Evolutionary conservation across 1,140 invertebrate genomes (phyloP), one percentile per base, ranked within the genome.

Genomic region (Myzus persicae): DNA sequence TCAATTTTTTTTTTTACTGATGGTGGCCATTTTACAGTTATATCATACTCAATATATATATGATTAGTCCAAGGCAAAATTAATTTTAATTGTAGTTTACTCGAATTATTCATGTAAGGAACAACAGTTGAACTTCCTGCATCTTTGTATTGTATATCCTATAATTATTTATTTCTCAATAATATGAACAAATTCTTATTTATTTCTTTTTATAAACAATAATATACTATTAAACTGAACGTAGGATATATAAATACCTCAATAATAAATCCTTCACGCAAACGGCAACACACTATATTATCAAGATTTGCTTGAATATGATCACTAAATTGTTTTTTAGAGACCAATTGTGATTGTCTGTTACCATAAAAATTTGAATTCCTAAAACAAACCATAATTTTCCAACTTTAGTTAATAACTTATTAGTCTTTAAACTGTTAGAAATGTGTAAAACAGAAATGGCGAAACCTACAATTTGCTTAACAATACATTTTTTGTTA

Each of bases 251-350:
- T 54, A 94, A 96, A 95, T 95, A 96, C 96, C 96, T 97, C 96
- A 95, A 98, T 95, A 94, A 96, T 96, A 95, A 97, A 98, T 67
- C 98, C 98, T 95, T 98, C 98, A 51, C 97, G 95, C 44, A 98
- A 95, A 76, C 98, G 95, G 94, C 97, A 97, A 54, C 97, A 97
- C 59, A 98, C 95, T 87, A 98, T 95, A 95, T 96, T 97, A 90
- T 96, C 96, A 51, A 98, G 95, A 40, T 96, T 96, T 76, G 96
- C 96, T 94, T 96, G 96, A 44, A 97, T 95, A 94, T 96, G 96
- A 89, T 96, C 96, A 94, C 97, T 97, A 76, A 96, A 95, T 94
- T 97, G 97, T 94, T 96, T 97, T 94, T 97, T 97, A 81, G 96
- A 95, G 48, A 97, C 95, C 82, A 97, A 95, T 92, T 95, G 96